A percentile compares a stretch with the other conserved stretches of the same genome.
phyloP scores from a whole-genome alignment of 1,140 invertebrate species.

The Heliconius nattereri region DNA sequence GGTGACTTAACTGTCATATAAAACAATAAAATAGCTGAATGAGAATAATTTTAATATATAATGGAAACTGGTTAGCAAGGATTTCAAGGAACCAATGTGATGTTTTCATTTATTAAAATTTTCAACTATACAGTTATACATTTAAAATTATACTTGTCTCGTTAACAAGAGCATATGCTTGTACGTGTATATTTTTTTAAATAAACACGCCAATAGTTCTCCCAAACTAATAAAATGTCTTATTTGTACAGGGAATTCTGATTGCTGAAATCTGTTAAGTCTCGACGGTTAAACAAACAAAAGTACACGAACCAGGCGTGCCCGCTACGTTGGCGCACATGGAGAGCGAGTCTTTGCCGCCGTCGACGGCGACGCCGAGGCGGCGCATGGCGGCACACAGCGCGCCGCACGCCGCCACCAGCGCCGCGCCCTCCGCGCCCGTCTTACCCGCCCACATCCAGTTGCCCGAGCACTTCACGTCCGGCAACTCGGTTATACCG shows the following conservation, averaged over 20 bases:
- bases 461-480: constrained; percentile 98
- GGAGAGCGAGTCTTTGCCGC: constrained; percentile 98
- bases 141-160: too few species aligned
- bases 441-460: constrained; percentile 99
- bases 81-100: too few species aligned
- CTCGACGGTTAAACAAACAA: not conserved
- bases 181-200: too few species aligned
- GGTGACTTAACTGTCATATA: constrained; percentile 89
- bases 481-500: constrained; percentile 90
- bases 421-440: constrained; percentile 92
- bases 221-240: too few species aligned
- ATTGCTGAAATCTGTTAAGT: too few species aligned
- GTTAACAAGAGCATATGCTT: too few species aligned
- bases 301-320: constrained; percentile 57
- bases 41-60: not conserved
- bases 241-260: too few species aligned
- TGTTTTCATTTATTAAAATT: too few species aligned
- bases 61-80: too few species aligned
- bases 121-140: too few species aligned
- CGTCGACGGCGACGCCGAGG: constrained; percentile 96
- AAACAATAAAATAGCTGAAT: not conserved
- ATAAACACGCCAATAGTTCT: too few species aligned
- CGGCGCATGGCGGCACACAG: constrained; percentile 94
- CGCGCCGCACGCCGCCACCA: constrained; percentile 93
- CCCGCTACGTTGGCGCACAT: constrained; percentile 94